Base-by-base conservation (phyloP, 2,113 vertebrate species). In the Dissostichus mawsoni region DNA sequence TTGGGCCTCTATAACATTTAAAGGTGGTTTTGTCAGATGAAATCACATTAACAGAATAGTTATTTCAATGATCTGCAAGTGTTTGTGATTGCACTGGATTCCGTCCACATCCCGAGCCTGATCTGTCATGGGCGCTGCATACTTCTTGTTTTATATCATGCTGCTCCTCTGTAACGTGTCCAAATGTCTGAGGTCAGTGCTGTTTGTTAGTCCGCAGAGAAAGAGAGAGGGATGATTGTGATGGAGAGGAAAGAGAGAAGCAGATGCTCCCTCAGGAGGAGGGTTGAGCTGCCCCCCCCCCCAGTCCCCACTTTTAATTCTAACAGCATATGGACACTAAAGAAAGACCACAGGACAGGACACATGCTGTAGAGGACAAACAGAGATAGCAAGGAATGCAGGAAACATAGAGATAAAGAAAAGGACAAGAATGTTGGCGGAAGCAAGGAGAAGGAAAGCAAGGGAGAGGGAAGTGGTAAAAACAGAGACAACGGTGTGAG, bases 251-350 rank as follows among this genome's bases (percentile, higher is more conserved):
- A 85, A 86, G 85, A 88, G 76, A 87, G 82, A 87, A 94, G 87
- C 93, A 94, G 92, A 95, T 93, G 92, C 93, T 94, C 83, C 85
- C 93, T 90, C 93, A 88, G 92, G 92, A 92, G 93, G 93, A 92
- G 91, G 92, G 58, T 84, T 79, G 74, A 76, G 77, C 87, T 85
- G 77, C 76, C 79, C 77, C 82, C 83, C 82, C 63, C 65, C 71
- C 33, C 61, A 8, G 33, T 67, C 79, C 78, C 74, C 80, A 58
- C 23, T 52, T 89, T 85, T 89, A 82, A 89, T 88, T 90, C 84
- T 82, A 72, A 81, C 76, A 91, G 73, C 92, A 92, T 91, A 92
- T 92, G 90, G 92, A 80, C 69, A 55, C 81, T 86, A 82, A 87
- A 88, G 81, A 89, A 87, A 88, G 86, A 77, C 85, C 73, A 68